phyloP scores from a whole-genome alignment of 2,113 vertebrate genomes.

The Zosterops lateralis region DNA sequence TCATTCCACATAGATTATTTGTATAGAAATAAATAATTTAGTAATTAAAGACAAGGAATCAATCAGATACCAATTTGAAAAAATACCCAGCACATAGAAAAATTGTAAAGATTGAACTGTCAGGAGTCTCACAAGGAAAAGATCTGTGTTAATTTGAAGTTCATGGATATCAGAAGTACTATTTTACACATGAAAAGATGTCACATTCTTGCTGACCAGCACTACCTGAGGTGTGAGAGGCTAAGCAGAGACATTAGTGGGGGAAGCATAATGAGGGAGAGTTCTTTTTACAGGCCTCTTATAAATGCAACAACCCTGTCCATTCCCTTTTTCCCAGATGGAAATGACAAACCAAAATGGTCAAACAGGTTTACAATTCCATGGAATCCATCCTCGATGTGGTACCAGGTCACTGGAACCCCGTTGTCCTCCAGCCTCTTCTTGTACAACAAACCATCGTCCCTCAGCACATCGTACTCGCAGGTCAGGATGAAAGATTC shows the following conservation, averaged over 20 bases:
- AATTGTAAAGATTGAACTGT: neutral
- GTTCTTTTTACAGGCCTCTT: neutral
- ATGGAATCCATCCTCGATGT: conserved; percentile 80
- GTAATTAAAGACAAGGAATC: neutral
- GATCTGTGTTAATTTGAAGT: neutral
- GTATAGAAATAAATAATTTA: neutral
- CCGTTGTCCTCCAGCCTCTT: conserved; percentile 79
- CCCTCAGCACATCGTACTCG: conserved; percentile 78
- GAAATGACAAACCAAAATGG: conserved; percentile 61
- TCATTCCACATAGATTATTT: neutral
- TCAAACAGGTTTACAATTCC: conserved; percentile 72
- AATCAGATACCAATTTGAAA: neutral
- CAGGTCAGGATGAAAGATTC: conserved; percentile 82
- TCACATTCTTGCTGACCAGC: neutral
- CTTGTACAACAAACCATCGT: conserved; percentile 80
- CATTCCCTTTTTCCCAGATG: conserved; percentile 67
- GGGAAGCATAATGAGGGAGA: neutral
- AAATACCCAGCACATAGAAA: neutral
- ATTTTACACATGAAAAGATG: neutral
- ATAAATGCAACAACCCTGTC: conserved; percentile 62
- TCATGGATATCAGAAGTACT: neutral
- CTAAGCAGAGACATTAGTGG: neutral
- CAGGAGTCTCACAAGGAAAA: neutral
- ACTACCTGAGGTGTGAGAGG: neutral
- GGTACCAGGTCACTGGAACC: conserved; percentile 77